These are phyloP conservation scores for Punctoribates punctum DNA, from an alignment of 2,888 invertebrate genomes.

Conservation along the genomic window DNA sequence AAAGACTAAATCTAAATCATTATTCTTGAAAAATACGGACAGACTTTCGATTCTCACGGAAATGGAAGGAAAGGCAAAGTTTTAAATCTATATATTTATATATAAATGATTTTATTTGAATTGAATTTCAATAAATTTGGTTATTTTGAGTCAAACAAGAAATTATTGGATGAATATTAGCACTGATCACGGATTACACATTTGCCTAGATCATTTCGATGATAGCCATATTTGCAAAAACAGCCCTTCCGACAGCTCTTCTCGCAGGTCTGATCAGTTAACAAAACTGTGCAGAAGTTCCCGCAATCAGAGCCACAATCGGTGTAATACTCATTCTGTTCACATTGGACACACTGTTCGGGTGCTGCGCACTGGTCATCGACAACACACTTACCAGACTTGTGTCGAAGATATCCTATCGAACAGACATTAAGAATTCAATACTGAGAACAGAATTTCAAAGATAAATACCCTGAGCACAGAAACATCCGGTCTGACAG, in stretches of 20 bases:
- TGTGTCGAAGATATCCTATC: not conserved
- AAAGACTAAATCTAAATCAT: not conserved
- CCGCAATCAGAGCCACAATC: slow-evolving; percentile 18
- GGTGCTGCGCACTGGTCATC: not conserved
- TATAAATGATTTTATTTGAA: no score
- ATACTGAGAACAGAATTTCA: not conserved
- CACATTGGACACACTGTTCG: not conserved
- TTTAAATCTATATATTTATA: no score
- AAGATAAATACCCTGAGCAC: not conserved
- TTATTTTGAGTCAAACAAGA: not conserved
- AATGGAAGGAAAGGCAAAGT: no score
- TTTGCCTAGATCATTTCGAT: not conserved
- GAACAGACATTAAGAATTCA: not conserved
- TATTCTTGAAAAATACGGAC: not conserved
- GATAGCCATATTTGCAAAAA: slow-evolving; percentile 8
- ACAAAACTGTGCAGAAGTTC: not conserved
- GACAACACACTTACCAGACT: not conserved
- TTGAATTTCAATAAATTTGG: no score
- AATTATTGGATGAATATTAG: not conserved
- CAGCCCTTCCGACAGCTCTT: not conserved
- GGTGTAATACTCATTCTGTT: slow-evolving; percentile 3
- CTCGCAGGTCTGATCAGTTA: not conserved
- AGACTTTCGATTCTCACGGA: not conserved
- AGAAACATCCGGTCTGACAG: not conserved
- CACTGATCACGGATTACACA: not conserved